Conservation (phyloP, 2,113 vertebrate genomes). For the Myotis yumanensis region DNA sequence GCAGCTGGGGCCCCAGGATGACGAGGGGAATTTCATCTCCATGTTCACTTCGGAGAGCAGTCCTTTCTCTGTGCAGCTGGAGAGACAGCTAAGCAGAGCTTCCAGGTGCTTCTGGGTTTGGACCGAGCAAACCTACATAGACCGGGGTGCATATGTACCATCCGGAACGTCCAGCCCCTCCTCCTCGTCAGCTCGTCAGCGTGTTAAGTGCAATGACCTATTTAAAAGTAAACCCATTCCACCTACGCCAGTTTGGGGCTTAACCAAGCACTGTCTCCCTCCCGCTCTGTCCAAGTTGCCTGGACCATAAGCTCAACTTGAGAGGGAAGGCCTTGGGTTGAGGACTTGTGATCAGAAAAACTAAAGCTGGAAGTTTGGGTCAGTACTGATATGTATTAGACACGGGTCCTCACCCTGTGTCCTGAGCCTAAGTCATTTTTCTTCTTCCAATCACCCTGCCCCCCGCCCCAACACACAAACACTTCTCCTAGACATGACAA, state of each 20-base stretch:
- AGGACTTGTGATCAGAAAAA: background rate
- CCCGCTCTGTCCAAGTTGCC: background rate
- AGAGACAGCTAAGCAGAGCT: slow-evolving; percentile 26
- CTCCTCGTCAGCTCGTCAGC: background rate
- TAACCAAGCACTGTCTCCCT: slow-evolving; percentile 29
- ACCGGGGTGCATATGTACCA: background rate
- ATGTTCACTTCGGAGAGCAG: slow-evolving; percentile 62
- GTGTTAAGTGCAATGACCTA: slow-evolving; percentile 72
- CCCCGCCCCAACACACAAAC: background rate
- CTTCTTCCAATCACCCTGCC: background rate
- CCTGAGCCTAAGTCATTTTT: slow-evolving; percentile 45
- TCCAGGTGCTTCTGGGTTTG: slow-evolving; percentile 59
- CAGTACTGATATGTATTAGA: background rate
- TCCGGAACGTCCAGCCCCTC: background rate
- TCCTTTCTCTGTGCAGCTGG: slow-evolving; percentile 54
- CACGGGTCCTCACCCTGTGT: background rate
- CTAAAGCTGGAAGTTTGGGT: background rate
- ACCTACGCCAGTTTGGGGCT: background rate
- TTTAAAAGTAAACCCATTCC: slow-evolving; percentile 65
- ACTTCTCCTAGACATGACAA: background rate
- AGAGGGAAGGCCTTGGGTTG: slow-evolving; percentile 24
- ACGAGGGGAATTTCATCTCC: slow-evolving; percentile 35
- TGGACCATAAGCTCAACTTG: background rate
- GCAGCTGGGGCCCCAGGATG: slow-evolving; percentile 23
- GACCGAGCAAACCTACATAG: background rate